Percentiles rank a stretch among this genome's conserved stretches.
Conservation (phyloP, 2,113 vertebrate genomes). For the Eulemur rufifrons region DNA sequence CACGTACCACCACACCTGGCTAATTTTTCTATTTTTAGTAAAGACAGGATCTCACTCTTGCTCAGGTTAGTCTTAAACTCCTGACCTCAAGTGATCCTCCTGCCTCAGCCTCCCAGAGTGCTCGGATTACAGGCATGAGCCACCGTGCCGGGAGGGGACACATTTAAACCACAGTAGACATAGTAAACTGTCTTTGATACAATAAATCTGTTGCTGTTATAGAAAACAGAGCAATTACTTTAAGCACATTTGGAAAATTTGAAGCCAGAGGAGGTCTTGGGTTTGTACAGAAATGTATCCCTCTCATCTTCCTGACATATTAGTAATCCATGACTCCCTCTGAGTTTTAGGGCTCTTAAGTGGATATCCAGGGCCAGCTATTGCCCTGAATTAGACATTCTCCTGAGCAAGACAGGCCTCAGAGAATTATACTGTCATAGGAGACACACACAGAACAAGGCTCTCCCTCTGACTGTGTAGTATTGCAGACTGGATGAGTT, state of each 20-base stretch:
- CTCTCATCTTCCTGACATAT: not conserved
- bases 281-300: not conserved
- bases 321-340: not conserved
- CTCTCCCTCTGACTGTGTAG: not conserved
- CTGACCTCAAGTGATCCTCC: too few relatives aligned
- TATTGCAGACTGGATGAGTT: not conserved
- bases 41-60: too few relatives aligned
- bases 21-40: too few relatives aligned
- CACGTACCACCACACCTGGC: too few relatives aligned
- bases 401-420: not conserved
- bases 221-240: slow-evolving; percentile 34
- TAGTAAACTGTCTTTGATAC: not conserved
- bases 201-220: not conserved
- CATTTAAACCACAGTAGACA: not conserved
- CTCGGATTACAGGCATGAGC: too few relatives aligned
- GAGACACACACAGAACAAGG: not conserved
- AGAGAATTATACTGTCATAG: not conserved
- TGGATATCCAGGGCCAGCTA: not conserved
- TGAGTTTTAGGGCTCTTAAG: not conserved
- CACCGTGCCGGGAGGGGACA: not conserved
- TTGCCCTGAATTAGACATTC: not conserved
- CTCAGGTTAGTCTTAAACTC: too few relatives aligned
- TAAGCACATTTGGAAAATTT: slow-evolving; percentile 16
- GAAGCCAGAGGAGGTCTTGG: not conserved
- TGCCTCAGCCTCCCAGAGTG: too few relatives aligned